Evolutionary conservation across 2,113 vertebrate genomes (phyloP).

Genomic region (Gadus macrocephalus): DNA sequence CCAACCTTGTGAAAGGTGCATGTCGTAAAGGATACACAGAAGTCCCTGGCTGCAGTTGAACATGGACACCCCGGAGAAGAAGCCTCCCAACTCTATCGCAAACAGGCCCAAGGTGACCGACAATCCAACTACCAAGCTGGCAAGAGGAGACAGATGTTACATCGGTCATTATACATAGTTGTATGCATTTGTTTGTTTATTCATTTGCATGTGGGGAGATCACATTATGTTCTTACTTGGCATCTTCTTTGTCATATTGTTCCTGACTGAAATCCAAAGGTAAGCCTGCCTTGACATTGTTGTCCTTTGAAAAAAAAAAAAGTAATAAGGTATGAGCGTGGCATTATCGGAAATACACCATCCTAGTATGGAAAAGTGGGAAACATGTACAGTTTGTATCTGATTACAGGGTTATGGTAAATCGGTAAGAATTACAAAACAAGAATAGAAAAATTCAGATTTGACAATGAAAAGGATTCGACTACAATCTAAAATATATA

Average conservation of each 20-base stretch:
- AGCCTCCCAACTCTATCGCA: slow-evolving; percentile 79
- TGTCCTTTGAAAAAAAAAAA: slow-evolving; percentile 66
- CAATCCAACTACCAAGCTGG: slow-evolving; percentile 79
- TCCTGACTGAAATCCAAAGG: slow-evolving; percentile 76
- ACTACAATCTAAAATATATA: too few relatives aligned
- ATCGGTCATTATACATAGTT: background rate
- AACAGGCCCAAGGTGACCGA: slow-evolving; percentile 81
- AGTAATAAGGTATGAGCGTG: background rate
- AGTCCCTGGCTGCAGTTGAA: slow-evolving; percentile 83
- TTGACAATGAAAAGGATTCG: too few relatives aligned
- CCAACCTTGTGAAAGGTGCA: background rate
- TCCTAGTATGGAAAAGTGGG: too few relatives aligned
- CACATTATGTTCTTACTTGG: slow-evolving; percentile 64
- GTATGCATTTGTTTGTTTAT: background rate
- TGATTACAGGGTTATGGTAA: too few relatives aligned
- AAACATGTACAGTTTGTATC: too few relatives aligned
- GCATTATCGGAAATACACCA: background rate
- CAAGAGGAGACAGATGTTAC: slow-evolving; percentile 9
- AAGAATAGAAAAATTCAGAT: too few relatives aligned
- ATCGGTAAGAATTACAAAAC: too few relatives aligned
- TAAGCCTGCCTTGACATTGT: slow-evolving; percentile 80
- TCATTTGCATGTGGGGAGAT: background rate
- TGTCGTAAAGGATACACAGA: slow-evolving; percentile 82
- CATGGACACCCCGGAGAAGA: slow-evolving; percentile 86
- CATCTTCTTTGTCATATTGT: slow-evolving; percentile 74